Percentiles rank a stretch among this genome's conserved stretches.
Evolutionary conservation across 2,888 invertebrate genomes (phyloP).

Genomic region (Malthinus seriepunctatus): DNA sequence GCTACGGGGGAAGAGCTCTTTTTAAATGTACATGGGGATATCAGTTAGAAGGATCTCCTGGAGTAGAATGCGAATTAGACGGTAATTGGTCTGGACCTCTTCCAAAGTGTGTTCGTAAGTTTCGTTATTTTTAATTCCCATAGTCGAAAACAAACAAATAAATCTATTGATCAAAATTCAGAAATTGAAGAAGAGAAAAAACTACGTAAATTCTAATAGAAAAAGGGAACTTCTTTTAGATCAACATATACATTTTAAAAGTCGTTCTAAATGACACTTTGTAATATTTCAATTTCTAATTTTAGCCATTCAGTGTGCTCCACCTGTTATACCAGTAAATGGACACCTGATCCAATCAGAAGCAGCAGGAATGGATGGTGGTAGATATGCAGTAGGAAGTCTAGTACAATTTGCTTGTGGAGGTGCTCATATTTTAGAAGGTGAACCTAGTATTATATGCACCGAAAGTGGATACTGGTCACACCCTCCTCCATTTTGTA

Average conservation of each 20-base stretch:
- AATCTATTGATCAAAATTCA: too few species aligned
- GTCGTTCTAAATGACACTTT: too few species aligned
- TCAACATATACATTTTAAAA: too few species aligned
- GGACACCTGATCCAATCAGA: constrained; percentile 65
- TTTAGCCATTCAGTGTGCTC: constrained; percentile 81
- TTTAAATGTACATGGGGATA: constrained; percentile 88
- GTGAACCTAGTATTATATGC: constrained; percentile 83
- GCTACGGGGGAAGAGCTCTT: constrained; percentile 77
- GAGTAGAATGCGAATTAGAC: constrained; percentile 77
- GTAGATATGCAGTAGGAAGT: constrained; percentile 77
- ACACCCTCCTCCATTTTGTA: constrained; percentile 82
- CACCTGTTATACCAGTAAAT: constrained; percentile 72
- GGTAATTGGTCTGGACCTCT: constrained; percentile 79
- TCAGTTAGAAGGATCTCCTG: constrained; percentile 73
- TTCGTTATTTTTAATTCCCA: background rate
- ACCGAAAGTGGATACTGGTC: constrained; percentile 89
- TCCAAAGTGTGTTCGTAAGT: constrained; percentile 76
- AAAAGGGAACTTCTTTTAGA: too few species aligned
- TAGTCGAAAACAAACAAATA: too few species aligned
- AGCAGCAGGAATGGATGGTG: constrained; percentile 59
- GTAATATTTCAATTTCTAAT: background rate
- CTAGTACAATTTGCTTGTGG: constrained; percentile 78
- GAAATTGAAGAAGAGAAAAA: too few species aligned
- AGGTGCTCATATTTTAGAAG: constrained; percentile 68
- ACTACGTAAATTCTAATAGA: too few species aligned